Evolutionary conservation across 2,888 invertebrate species (phyloP).

Genomic region (Cistogaster globosa): DNA sequence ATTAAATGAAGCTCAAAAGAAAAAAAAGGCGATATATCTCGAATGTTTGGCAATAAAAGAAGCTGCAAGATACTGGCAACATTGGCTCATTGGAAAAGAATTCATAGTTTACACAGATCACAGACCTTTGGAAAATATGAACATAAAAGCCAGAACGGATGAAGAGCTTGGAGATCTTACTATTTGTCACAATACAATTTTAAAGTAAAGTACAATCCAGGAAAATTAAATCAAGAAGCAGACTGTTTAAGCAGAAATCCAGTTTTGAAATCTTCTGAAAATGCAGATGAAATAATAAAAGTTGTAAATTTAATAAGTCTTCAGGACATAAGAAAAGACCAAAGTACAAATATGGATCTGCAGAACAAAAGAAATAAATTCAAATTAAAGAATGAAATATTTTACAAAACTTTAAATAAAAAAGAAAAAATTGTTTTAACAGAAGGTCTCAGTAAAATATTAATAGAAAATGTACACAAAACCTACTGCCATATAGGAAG

Average conservation of each 20-base stretch:
- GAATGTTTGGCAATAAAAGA: slow-evolving; percentile 71
- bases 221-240: slow-evolving; percentile 58
- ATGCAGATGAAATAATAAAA: slow-evolving; percentile 47
- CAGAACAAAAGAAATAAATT: slow-evolving; percentile 34
- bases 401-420: slow-evolving; percentile 34
- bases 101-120: slow-evolving; percentile 67
- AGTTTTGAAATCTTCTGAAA: slow-evolving; percentile 50
- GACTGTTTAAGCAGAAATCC: slow-evolving; percentile 67
- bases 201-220: slow-evolving; percentile 59
- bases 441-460: slow-evolving; percentile 59
- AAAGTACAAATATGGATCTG: slow-evolving; percentile 32
- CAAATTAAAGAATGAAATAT: neutral
- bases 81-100: slow-evolving; percentile 65
- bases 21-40: slow-evolving; percentile 68
- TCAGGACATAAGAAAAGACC: slow-evolving; percentile 29
- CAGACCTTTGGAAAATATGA: slow-evolving; percentile 62
- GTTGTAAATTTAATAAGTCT: slow-evolving; percentile 40
- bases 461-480: slow-evolving; percentile 64
- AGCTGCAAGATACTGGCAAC: slow-evolving; percentile 69
- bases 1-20: slow-evolving; percentile 69
- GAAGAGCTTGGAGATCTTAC: slow-evolving; percentile 60
- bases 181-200: slow-evolving; percentile 64
- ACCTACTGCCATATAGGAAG: slow-evolving; percentile 64
- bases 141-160: slow-evolving; percentile 61
- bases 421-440: slow-evolving; percentile 61